Evolutionary conservation across 2,113 vertebrate species (phyloP).

Genomic region (Tauraco erythrolophus): DNA sequence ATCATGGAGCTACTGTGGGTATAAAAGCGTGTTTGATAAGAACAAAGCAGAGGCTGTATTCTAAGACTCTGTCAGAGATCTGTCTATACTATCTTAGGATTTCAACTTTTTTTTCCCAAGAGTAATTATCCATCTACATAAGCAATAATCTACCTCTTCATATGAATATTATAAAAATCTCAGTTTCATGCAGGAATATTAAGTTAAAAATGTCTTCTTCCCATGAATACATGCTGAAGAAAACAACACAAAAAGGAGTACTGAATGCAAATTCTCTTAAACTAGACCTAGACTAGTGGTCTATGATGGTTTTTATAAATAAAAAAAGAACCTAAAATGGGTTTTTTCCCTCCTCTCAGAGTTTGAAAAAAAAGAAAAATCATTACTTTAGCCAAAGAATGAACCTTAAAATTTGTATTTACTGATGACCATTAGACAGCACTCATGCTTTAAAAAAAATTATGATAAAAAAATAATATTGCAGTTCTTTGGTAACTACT

Average conservation of each 20-base stretch:
- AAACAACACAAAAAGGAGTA: neutral
- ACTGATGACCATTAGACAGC: neutral
- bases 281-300: neutral
- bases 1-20: neutral
- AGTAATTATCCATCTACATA: neutral
- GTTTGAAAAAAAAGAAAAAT: neutral
- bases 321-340: neutral
- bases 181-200: neutral
- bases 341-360: neutral
- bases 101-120: neutral
- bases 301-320: too few relatives aligned
- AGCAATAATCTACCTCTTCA: neutral
- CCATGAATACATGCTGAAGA: neutral
- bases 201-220: neutral
- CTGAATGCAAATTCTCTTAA: neutral
- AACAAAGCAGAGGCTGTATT: neutral
- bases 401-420: neutral
- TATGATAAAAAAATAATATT: neutral
- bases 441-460: neutral
- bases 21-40: neutral
- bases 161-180: neutral
- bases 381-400: neutral
- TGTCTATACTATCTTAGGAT: neutral
- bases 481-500: neutral
- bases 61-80: neutral